Evolutionary conservation across 2,888 invertebrate genomes (phyloP), one percentile per base, ranked within the genome.

Genomic region (Eutolmus rufibarbis): DNA sequence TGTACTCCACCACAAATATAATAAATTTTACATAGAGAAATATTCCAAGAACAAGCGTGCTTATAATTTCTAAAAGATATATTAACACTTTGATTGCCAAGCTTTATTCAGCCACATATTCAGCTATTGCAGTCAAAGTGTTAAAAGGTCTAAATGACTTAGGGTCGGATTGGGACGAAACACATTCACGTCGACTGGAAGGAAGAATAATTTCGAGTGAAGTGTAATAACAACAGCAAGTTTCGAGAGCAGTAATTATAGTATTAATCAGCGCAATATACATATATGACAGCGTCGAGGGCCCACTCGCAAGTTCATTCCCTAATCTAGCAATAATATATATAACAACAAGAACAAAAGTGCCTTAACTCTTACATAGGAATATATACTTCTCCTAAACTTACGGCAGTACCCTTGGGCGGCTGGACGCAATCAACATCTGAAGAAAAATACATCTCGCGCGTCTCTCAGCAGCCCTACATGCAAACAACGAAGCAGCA

Each of bases 281-380:
- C 81, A 81, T 51, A 81, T 81, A 81, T 81, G 81, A 81, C 81
- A 81, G 81, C 51, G 51, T 81, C 51, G 78, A 40, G 19, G 40
- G 40, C 78, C 37, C 34, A 37, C 31, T 78, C 78, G 37, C 78
- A 78, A 66, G 66, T 51, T 81, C 81, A 81, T 28, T 28, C 66
- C 28, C 66, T 81, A 81, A 81, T 51, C 51, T 56, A 81, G 51
- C 28, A 81, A 37, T 81, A 51, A 81, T 81, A 81, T 81, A 81
- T 51, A 81, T 81, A 81, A 81, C 81, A 81, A 81, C 81, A 81
- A 81, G 81, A 81, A 81, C 81, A 81, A 81, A 81, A 81, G 40
- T 76, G 40, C n/a, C 66, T 76, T 76, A 76, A 76, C 76, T 81
- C 81, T 81, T 81, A 81, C 56, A 81, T 81, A 81, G 81, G 81